Evolutionary conservation across 2,113 vertebrate genomes (phyloP).

Genomic region (Fukomys damarensis): DNA sequence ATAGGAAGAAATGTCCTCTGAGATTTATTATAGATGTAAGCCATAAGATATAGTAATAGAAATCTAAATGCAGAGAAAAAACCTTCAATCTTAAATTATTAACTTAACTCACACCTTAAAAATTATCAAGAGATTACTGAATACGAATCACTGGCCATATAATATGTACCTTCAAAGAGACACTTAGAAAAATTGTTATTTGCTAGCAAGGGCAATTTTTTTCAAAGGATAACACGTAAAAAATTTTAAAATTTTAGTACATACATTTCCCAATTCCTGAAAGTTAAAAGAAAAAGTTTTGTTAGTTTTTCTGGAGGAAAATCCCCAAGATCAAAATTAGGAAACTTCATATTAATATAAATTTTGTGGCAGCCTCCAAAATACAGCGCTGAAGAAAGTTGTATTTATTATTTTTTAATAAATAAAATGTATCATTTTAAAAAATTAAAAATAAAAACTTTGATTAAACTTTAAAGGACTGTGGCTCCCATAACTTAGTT

Average conservation of each 20-base stretch:
- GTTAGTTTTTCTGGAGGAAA: not conserved
- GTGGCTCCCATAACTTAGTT: not conserved
- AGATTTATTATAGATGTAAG: not conserved
- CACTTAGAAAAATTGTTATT: not conserved
- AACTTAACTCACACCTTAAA: not conserved
- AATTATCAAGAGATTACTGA: not conserved
- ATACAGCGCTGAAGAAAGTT: not conserved
- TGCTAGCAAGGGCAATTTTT: not conserved
- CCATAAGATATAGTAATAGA: conserved; percentile 23
- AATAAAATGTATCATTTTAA: not conserved
- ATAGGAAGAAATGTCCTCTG: not conserved
- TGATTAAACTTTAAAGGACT: not conserved
- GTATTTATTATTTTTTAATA: not conserved
- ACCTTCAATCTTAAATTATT: conserved; percentile 5
- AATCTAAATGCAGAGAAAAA: not conserved
- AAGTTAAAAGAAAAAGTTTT: not conserved
- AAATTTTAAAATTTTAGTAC: not conserved
- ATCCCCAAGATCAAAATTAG: conserved; percentile 10
- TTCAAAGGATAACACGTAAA: not conserved
- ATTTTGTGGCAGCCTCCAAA: not conserved
- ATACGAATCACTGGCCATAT: not conserved
- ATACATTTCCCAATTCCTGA: conserved; percentile 4
- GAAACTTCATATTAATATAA: not conserved
- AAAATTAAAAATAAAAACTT: not conserved
- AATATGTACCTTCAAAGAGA: not conserved